These are phyloP conservation scores for Drosophila fulvimacula DNA, from an alignment of 2,888 invertebrate genomes.

Conservation along the genomic window DNA sequence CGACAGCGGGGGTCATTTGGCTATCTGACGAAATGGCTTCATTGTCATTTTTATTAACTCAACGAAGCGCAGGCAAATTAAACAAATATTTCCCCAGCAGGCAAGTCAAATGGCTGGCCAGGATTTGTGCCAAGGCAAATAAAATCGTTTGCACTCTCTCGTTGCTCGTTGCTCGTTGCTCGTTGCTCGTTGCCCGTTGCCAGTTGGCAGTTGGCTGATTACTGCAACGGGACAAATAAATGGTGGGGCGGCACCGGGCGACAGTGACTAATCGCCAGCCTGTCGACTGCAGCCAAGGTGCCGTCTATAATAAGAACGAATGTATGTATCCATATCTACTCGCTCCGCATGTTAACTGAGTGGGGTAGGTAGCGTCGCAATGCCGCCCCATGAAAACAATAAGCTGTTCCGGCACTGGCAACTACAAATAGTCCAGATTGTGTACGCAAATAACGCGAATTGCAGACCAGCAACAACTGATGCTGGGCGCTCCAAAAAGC, in stretches of 20 bases:
- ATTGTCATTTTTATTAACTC: slow-evolving; percentile 80
- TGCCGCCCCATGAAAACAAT: slow-evolving; percentile 53
- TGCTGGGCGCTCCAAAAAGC: slow-evolving; percentile 27
- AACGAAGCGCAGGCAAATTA: slow-evolving; percentile 67
- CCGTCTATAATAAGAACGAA: slow-evolving; percentile 56
- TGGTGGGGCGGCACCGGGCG: slow-evolving; percentile 18
- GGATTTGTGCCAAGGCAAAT: slow-evolving; percentile 75
- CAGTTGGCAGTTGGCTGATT: slow-evolving; percentile 63
- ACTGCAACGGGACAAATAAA: slow-evolving; percentile 71
- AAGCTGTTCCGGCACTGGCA: slow-evolving; percentile 46
- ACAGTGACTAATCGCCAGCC: slow-evolving; percentile 64
- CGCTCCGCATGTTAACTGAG: neutral
- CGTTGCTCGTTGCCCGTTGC: slow-evolving; percentile 7
- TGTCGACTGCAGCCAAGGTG: slow-evolving; percentile 46
- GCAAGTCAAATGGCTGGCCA: slow-evolving; percentile 66
- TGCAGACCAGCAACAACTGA: slow-evolving; percentile 33
- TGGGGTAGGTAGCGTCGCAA: slow-evolving; percentile 8
- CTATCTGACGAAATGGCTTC: slow-evolving; percentile 59
- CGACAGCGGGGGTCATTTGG: slow-evolving; percentile 6
- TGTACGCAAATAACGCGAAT: slow-evolving; percentile 69
- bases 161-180: slow-evolving; percentile 5
- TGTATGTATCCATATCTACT: slow-evolving; percentile 30
- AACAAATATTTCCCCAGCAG: slow-evolving; percentile 76
- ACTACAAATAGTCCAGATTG: slow-evolving; percentile 68
- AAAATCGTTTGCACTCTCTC: slow-evolving; percentile 39